Evolutionary conservation across 2,113 vertebrate species (phyloP).

Genomic region (Nycticorax nycticorax): DNA sequence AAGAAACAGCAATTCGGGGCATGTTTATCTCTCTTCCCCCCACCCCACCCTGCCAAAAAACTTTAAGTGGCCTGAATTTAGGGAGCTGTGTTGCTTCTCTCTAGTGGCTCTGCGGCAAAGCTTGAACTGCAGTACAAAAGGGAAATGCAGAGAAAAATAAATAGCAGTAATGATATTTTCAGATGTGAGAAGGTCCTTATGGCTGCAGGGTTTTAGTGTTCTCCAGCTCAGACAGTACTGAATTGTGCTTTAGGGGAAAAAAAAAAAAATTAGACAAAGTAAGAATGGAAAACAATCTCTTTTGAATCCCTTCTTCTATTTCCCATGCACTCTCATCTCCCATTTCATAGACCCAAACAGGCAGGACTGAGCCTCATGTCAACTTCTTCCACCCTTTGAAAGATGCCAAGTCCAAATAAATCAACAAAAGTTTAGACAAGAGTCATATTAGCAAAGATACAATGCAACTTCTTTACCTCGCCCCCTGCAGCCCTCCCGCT

Average conservation of each 20-base stretch:
- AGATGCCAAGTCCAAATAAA: slow-evolving; percentile 15
- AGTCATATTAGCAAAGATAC: neutral
- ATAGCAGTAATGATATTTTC: neutral
- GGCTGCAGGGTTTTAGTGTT: neutral
- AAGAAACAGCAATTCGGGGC: neutral
- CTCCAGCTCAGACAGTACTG: neutral
- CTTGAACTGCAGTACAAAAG: neutral
- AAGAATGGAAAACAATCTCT: neutral
- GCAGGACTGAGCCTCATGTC: neutral
- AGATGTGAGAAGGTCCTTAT: neutral
- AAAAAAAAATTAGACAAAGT: neutral
- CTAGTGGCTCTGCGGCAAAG: neutral
- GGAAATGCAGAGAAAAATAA: neutral
- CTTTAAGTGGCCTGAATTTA: neutral
- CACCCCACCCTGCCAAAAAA: neutral
- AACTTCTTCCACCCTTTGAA: neutral
- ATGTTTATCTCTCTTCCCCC: neutral
- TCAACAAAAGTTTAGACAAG: neutral
- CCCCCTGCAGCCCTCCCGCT: neutral
- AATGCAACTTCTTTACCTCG: neutral
- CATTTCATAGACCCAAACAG: neutral
- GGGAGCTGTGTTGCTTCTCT: neutral
- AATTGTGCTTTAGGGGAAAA: neutral
- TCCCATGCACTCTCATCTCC: neutral
- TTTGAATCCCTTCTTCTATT: neutral